These are phyloP conservation scores for Adelognathus sp. DNA, from an alignment of 2,888 invertebrate genomes.

Conservation along the genomic window DNA sequence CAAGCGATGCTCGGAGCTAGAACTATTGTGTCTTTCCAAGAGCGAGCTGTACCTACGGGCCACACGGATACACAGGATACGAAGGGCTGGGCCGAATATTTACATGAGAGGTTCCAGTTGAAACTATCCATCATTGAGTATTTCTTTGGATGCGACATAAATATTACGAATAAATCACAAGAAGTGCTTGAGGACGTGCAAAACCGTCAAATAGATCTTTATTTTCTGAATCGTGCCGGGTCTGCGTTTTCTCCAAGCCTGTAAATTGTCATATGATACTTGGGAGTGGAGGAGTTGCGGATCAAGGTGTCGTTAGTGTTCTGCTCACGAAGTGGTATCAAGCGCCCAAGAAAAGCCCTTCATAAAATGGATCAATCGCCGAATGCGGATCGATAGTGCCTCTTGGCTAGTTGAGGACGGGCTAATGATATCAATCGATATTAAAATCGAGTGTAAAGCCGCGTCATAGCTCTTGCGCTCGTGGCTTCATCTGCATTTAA, in stretches of 20 bases:
- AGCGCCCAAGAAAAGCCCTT: constrained; percentile 4
- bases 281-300: constrained; percentile 46
- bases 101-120: too few species aligned
- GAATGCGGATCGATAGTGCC: constrained; percentile 40
- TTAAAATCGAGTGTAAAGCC: constrained; percentile 70
- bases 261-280: constrained; percentile 54
- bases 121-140: too few species aligned
- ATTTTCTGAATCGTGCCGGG: too few species aligned
- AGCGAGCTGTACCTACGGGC: constrained; percentile 70
- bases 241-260: neutral
- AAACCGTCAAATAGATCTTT: too few species aligned
- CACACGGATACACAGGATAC: too few species aligned
- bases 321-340: constrained; percentile 20
- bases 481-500: constrained; percentile 76
- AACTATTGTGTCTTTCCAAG: constrained; percentile 74
- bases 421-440: constrained; percentile 75
- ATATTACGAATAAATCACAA: too few species aligned
- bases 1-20: constrained; percentile 77
- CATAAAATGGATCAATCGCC: constrained; percentile 55
- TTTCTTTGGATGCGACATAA: too few species aligned
- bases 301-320: constrained; percentile 43
- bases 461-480: constrained; percentile 61
- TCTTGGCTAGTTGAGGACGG: constrained; percentile 43
- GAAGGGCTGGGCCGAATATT: too few species aligned
- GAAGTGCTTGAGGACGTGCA: too few species aligned